These are phyloP conservation scores for Drosophila pachea DNA, from an alignment of 1,140 invertebrate species.

Conservation along the genomic window DNA sequence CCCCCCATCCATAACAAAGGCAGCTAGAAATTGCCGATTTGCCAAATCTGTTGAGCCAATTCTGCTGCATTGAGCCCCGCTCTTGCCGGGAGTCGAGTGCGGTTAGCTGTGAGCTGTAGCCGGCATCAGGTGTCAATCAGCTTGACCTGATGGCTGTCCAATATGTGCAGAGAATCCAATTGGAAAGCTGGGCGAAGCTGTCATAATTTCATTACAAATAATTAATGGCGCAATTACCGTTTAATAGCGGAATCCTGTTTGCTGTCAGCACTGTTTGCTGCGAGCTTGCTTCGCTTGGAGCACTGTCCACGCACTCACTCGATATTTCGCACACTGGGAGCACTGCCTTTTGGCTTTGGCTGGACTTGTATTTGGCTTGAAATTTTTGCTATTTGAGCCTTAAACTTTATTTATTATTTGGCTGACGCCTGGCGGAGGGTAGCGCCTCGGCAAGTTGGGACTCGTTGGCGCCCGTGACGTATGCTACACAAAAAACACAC, in stretches of 20 bases:
- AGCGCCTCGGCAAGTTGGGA: conserved; percentile 44
- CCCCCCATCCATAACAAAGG: conserved; percentile 16
- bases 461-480: conserved; percentile 62
- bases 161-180: background rate
- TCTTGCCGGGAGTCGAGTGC: too few species aligned
- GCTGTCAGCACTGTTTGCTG: conserved; percentile 2
- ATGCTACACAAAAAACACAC: conserved; percentile 33
- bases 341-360: background rate
- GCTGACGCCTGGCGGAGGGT: conserved; percentile 20
- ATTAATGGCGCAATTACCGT: conserved; percentile 69
- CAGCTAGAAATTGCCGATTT: conserved; percentile 45
- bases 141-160: conserved; percentile 18
- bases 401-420: conserved; percentile 43
- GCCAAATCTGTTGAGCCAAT: conserved; percentile 20
- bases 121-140: conserved; percentile 56
- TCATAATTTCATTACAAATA: conserved; percentile 50
- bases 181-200: background rate
- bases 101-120: conserved; percentile 12
- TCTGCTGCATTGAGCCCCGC: too few species aligned
- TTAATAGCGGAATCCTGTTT: conserved; percentile 30
- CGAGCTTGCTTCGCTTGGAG: conserved; percentile 3
- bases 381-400: conserved; percentile 29
- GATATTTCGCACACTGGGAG: background rate
- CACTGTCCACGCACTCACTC: background rate
- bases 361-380: conserved; percentile 3